Evolutionary conservation across 2,797 vertebrate species (phyloP).

Genomic region (Halcyon smyrnensis): DNA sequence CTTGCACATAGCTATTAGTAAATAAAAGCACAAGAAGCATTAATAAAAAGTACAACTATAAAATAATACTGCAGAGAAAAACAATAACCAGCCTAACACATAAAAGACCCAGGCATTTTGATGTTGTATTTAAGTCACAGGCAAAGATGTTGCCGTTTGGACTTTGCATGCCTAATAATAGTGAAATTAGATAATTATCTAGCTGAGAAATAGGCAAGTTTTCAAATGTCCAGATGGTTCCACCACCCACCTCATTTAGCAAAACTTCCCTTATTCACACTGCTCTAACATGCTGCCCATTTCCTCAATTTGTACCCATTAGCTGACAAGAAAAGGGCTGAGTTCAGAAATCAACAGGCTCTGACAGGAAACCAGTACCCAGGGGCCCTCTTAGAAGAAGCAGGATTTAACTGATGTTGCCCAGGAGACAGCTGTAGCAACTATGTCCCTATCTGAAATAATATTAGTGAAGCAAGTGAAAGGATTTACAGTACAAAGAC

Average conservation of each 20-base stretch:
- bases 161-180: slow-evolving; percentile 52
- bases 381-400: slow-evolving; percentile 38
- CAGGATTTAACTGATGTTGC: slow-evolving; percentile 60
- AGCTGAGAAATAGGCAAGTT: slow-evolving; percentile 70
- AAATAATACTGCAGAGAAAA: background rate
- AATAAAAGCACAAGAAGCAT: background rate
- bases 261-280: slow-evolving; percentile 70
- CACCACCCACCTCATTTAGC: slow-evolving; percentile 70
- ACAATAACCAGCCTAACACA: background rate
- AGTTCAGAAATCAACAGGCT: slow-evolving; percentile 64
- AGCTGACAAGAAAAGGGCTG: slow-evolving; percentile 62
- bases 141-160: slow-evolving; percentile 38
- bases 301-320: slow-evolving; percentile 74
- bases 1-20: background rate
- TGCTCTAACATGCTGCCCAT: slow-evolving; percentile 60
- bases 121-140: background rate
- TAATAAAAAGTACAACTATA: background rate
- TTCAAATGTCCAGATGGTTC: slow-evolving; percentile 74
- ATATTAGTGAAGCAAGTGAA: slow-evolving; percentile 36
- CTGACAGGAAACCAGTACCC: slow-evolving; percentile 62
- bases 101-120: background rate
- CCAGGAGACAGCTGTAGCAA: slow-evolving; percentile 53
- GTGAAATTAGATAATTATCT: slow-evolving; percentile 70
- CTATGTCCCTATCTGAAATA: background rate
- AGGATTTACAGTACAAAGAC: slow-evolving; percentile 43